Evolutionary conservation across 2,888 invertebrate genomes (phyloP), one percentile per base, ranked within the genome.

Genomic region (Argyra leucocephala): DNA sequence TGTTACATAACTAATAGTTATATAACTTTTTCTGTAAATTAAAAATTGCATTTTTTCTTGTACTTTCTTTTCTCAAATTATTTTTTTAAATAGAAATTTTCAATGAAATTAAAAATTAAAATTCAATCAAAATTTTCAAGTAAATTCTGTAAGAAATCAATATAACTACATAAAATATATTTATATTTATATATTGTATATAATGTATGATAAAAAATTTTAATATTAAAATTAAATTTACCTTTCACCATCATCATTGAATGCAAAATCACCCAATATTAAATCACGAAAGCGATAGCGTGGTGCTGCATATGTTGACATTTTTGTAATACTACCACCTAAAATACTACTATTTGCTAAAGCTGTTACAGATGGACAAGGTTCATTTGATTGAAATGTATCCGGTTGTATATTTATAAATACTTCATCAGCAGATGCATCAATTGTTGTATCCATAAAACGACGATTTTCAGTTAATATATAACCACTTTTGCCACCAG

Each of bases 171-270:
- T 6, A 26, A 26, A 26, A 26, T 6, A 26, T 7, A 4, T 26
- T 26, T 6, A 26, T 26, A 26, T 26, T 26, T 26, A 6, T 26
- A 6, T 6, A 26, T 26, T 26, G 7, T 26, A n/a, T n/a, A n/a
- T n/a, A n/a, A n/a, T n/a, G n/a, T n/a, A n/a, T n/a, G n/a, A n/a
- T n/a, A n/a, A n/a, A n/a, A 26, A 26, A 26, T 4, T 26, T 26
- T 26, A 26, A 26, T 26, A 26, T 6, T 6, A 26, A 26, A 26
- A 26, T 6, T 6, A 31, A 31, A 77, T 82, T 82, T 78, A 90
- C 90, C 90, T 87, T 83, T 89, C 88, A 61, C 88, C 88, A 73
- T 88, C 88, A 75, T 89, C 89, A 74, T 86, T 87, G 78, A 88
- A 87, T 21, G 87, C 86, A 76, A 87, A 88, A 78, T 90, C 90